phyloP scores from a whole-genome alignment of 2,888 invertebrate species.

The Drosophila barbarae region DNA sequence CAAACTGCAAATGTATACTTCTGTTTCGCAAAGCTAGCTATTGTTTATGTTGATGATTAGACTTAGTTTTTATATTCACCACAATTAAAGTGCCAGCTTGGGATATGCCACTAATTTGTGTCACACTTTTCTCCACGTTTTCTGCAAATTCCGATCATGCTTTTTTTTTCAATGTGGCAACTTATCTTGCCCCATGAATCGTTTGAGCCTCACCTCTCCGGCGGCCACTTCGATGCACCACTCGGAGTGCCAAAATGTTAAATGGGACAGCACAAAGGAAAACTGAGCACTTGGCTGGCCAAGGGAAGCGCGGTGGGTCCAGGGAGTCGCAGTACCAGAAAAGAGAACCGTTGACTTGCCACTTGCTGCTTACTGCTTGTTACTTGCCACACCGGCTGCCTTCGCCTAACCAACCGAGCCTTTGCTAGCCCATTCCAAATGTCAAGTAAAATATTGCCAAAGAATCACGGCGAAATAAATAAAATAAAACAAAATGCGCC shows the following conservation, averaged over 20 bases:
- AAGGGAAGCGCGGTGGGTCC: neutral
- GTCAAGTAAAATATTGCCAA: constrained; percentile 52
- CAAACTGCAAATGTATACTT: too few species aligned
- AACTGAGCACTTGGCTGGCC: constrained; percentile 12
- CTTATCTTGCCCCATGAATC: constrained; percentile 14
- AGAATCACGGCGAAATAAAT: constrained; percentile 8
- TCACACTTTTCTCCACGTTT: neutral
- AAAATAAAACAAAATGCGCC: constrained; percentile 7
- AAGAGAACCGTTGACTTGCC: constrained; percentile 24
- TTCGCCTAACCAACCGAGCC: constrained; percentile 12
- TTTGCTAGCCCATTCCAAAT: constrained; percentile 37
- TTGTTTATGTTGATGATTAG: too few species aligned
- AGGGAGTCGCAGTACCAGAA: constrained; percentile 3
- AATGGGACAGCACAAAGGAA: constrained; percentile 58
- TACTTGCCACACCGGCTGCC: constrained; percentile 58
- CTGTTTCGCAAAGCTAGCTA: too few species aligned
- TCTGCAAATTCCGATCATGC: neutral
- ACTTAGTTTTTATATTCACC: too few species aligned
- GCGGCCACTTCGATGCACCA: constrained; percentile 53
- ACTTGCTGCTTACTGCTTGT: constrained; percentile 22
- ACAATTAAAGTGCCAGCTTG: neutral
- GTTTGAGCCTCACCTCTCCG: neutral
- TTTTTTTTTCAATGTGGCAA: neutral
- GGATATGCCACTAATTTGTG: neutral
- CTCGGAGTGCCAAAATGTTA: constrained; percentile 62